Base-by-base conservation (phyloP, 2,888 invertebrate species). In the Eudasyphora cyanicolor region DNA sequence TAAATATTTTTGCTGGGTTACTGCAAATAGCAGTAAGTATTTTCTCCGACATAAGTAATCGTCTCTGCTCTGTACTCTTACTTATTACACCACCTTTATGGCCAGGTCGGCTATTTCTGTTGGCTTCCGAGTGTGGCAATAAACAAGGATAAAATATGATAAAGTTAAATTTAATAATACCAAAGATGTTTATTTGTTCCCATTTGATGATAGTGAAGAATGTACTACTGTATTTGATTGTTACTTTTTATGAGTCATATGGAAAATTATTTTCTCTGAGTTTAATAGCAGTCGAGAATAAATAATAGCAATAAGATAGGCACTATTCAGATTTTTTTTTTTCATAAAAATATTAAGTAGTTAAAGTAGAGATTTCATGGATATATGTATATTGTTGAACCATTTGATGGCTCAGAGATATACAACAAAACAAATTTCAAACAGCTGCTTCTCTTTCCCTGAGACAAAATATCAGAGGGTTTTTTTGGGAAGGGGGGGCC, bases 101-200 rank as follows among this genome's bases (percentile, higher is more conserved):
- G 42, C 21, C 67, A 42, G 42, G 12, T 27, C 12, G 38, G n/a
- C 19, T 17, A 21, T 64, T 67, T 14, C 42, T 21, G 21, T 42
- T 42, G 14, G 24, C 21, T 67, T 14, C 12, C 24, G 19, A 38
- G 42, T 21, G 17, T 19, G n/a, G 67, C 21, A 51, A 83, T 77
- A 83, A 83, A 83, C 74, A 62, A 45, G 77, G 62, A 77, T 80
- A 70, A 83, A 64, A 77, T 70, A 74, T 74, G 27, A 80, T 80
- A 42, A 80, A 75, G 49, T 74, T 29, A 69, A 74, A 67, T 76
- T 75, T 57, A 17, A 27, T 77, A 81, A 35, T 27, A 62, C 54
- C 64, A 80, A 75, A 74, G 75, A 38, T 10, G 17, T 29, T 29
- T 21, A 32, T 3, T 42, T 60, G 42, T n/a, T 38, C 12, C 21